A percentile compares a stretch with the other conserved stretches of the same genome.
Conservation (phyloP, 2,888 invertebrate species). For the Plebejus argus region DNA sequence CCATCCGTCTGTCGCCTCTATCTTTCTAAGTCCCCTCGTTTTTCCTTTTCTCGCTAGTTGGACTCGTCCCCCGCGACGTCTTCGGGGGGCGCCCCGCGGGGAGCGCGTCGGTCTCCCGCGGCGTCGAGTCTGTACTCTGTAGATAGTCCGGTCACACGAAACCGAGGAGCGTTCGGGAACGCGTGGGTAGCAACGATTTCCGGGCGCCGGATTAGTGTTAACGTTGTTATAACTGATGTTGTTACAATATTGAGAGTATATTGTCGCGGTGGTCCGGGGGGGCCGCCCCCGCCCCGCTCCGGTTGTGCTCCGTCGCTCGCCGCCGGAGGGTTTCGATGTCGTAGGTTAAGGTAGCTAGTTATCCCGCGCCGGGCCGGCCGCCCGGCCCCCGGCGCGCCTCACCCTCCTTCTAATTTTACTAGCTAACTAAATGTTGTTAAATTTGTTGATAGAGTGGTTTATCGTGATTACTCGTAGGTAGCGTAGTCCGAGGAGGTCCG, state of each 20-base stretch:
- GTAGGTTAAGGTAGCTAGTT: conserved; percentile 69
- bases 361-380: conserved; percentile 49
- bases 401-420: conserved; percentile 72
- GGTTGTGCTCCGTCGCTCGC: conserved; percentile 51
- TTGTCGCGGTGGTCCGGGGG: conserved; percentile 57
- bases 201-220: conserved; percentile 73
- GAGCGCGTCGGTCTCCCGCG: neutral
- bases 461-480: conserved; percentile 69
- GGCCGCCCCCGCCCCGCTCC: neutral
- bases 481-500: conserved; percentile 67
- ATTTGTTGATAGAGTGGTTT: conserved; percentile 78
- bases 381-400: conserved; percentile 51
- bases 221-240: conserved; percentile 80
- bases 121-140: neutral
- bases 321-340: conserved; percentile 63
- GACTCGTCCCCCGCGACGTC: conserved; percentile 40
- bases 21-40: conserved; percentile 39
- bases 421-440: conserved; percentile 80
- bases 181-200: conserved; percentile 64
- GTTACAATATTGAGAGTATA: conserved; percentile 82
- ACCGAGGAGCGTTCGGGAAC: conserved; percentile 61
- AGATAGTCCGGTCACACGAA: neutral
- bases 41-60: conserved; percentile 43
- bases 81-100: neutral
- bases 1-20: conserved; percentile 35